phyloP scores from a whole-genome alignment of 2,797 vertebrate species.

The Lates japonicus region DNA sequence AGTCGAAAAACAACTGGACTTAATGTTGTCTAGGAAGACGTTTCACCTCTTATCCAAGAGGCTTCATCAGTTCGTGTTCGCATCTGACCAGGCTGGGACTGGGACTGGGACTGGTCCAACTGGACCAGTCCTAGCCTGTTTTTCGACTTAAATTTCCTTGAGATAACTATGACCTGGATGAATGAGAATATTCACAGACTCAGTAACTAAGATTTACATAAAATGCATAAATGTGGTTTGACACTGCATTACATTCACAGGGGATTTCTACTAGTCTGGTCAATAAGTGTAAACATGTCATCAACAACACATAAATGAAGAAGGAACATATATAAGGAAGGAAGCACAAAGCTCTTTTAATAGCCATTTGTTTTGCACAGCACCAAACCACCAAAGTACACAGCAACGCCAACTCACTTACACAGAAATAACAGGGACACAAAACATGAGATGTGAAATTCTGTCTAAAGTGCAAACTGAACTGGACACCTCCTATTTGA shows the following conservation, averaged over 20 bases:
- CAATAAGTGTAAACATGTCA: not conserved
- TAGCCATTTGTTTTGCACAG: conserved; percentile 49
- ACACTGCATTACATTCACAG: not conserved
- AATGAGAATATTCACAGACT: too few relatives aligned
- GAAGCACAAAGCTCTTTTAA: conserved; percentile 74
- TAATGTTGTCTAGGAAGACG: too few relatives aligned
- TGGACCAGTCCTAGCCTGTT: too few relatives aligned
- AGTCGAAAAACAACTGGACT: too few relatives aligned
- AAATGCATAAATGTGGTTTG: not conserved
- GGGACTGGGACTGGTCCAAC: too few relatives aligned
- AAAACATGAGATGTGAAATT: not conserved
- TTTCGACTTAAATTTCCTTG: too few relatives aligned
- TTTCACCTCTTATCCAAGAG: too few relatives aligned
- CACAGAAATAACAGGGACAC: conserved; percentile 32
- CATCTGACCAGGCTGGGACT: too few relatives aligned
- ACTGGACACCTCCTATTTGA: not conserved
- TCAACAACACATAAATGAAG: conserved; percentile 39
- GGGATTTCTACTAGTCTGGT: conserved; percentile 17
- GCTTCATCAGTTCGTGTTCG: too few relatives aligned
- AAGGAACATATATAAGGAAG: conserved; percentile 61
- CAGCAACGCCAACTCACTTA: conserved; percentile 46
- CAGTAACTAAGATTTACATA: not conserved
- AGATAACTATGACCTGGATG: too few relatives aligned
- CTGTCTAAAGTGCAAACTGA: not conserved
- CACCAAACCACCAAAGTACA: conserved; percentile 55